Conservation (phyloP, 2,888 invertebrate species). For the Phorcus lineatus region DNA sequence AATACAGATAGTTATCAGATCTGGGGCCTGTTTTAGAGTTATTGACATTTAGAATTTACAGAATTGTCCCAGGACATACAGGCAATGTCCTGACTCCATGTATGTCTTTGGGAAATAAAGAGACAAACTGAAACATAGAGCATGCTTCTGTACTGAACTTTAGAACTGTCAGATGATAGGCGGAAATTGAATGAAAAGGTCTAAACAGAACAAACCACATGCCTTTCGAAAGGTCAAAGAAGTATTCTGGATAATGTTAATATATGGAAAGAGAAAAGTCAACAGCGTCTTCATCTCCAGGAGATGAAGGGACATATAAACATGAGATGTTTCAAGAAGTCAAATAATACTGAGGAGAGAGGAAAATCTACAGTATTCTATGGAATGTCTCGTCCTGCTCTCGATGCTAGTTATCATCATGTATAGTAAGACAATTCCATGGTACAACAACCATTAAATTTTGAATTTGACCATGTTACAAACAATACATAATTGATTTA, state of each 20-base stretch:
- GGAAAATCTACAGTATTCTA: background rate
- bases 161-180: background rate
- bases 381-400: background rate
- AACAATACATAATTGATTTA: no score
- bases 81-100: background rate
- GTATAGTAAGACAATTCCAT: no score
- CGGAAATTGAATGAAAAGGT: background rate
- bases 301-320: background rate
- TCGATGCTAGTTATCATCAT: no score
- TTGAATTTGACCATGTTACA: no score
- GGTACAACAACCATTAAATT: no score
- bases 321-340: background rate
- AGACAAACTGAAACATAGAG: slow-evolving; percentile 16
- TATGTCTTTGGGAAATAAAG: background rate
- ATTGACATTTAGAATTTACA: no score
- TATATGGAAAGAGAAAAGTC: no score
- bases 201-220: background rate
- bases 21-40: background rate
- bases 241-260: background rate
- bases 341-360: background rate
- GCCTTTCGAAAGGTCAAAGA: background rate
- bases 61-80: no score
- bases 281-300: no score
- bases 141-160: slow-evolving; percentile 9
- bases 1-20: background rate